phyloP scores from a whole-genome alignment of 2,888 invertebrate species.

The Amphipoea lucens region DNA sequence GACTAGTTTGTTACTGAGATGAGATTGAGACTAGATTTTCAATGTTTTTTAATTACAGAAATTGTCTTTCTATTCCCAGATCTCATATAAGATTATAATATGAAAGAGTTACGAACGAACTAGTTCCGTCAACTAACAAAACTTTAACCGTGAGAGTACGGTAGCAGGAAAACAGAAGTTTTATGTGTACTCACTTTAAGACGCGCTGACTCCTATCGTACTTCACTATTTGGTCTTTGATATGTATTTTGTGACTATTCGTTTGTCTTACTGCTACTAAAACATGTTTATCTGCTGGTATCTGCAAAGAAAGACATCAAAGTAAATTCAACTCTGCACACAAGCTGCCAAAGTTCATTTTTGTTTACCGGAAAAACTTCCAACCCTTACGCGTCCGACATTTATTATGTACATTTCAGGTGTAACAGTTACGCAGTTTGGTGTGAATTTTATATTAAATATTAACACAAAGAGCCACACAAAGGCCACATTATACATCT shows the following conservation, averaged over 20 bases:
- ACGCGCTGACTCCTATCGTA: constrained; percentile 94
- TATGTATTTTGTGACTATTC: constrained; percentile 94
- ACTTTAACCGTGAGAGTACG: constrained; percentile 24
- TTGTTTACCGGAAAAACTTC: constrained; percentile 32
- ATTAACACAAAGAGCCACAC: constrained; percentile 81
- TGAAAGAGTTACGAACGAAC: constrained; percentile 13
- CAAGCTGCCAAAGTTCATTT: constrained; percentile 50
- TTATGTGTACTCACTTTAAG: constrained; percentile 90
- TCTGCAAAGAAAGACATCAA: constrained; percentile 78
- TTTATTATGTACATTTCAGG: constrained; percentile 80
- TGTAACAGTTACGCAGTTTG: constrained; percentile 77
- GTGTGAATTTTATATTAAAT: constrained; percentile 86
- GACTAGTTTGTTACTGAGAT: not conserved
- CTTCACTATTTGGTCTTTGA: constrained; percentile 94
- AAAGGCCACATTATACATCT: constrained; percentile 72
- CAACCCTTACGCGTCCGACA: constrained; percentile 61
- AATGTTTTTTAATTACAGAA: not conserved
- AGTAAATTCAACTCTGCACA: constrained; percentile 51
- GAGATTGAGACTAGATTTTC: too few species aligned
- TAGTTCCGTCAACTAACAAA: constrained; percentile 22
- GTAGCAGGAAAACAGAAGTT: constrained; percentile 30
- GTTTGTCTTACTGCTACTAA: constrained; percentile 94
- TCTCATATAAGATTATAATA: not conserved
- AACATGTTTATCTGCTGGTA: constrained; percentile 93
- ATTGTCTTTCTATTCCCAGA: not conserved